Conservation (phyloP, 2,888 invertebrate genomes). For the Anarsia innoxiella region DNA sequence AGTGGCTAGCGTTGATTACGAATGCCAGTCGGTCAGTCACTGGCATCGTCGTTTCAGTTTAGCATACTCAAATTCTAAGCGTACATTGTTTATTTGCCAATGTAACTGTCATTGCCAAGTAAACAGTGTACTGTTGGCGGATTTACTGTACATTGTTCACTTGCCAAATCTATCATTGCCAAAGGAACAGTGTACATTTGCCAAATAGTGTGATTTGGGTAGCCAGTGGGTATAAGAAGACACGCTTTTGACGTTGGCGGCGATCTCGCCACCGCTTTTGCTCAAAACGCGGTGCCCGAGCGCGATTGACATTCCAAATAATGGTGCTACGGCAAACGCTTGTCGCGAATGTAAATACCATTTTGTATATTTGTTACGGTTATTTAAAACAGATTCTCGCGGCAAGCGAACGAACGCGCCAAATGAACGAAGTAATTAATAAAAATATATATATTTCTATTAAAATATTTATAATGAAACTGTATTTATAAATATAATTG, state of each 20-base stretch:
- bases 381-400: slow-evolving; percentile 25
- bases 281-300: slow-evolving; percentile 31
- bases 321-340: slow-evolving; percentile 22
- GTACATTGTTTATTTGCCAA: no score
- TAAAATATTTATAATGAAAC: slow-evolving; percentile 37
- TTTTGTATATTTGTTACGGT: slow-evolving; percentile 65
- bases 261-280: slow-evolving; percentile 31
- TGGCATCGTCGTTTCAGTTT: neutral
- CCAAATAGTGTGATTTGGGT: no score
- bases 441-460: slow-evolving; percentile 31
- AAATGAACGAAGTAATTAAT: slow-evolving; percentile 25
- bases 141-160: no score
- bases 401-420: slow-evolving; percentile 28
- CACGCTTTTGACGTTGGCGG: slow-evolving; percentile 21
- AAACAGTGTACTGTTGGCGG: no score
- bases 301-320: slow-evolving; percentile 31
- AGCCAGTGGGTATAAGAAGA: no score
- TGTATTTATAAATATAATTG: slow-evolving; percentile 34
- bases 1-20: neutral
- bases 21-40: slow-evolving; percentile 1
- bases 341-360: slow-evolving; percentile 33
- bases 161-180: no score
- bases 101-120: no score
- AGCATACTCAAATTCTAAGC: no score
- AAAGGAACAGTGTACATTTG: no score